Base-by-base conservation (phyloP, 1,140 invertebrate species). In the Temnothorax nylanderi region DNA sequence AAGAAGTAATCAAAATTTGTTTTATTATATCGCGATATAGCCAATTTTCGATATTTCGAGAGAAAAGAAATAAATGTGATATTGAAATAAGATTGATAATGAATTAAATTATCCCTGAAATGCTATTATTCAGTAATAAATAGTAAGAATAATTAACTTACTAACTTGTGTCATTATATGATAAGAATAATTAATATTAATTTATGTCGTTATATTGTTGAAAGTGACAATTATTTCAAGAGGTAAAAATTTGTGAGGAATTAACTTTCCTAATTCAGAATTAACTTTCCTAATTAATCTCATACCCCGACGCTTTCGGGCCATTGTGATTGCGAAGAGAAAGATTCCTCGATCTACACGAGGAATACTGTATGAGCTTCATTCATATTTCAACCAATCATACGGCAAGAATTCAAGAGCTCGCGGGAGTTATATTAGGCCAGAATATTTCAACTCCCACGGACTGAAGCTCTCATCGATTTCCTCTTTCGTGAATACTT, bases 401-500 rank as follows among this genome's bases (percentile, higher is more conserved):
- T 65, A 49, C 76, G 32, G 44, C 44, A 49, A 49, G 60, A 78
- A 65, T n/a, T 34, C 41, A 49, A 37, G 44, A 34, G 47, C 71
- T 64, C 37, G 58, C n/a, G n/a, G 44, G 26, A 10, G 26, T 64
- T 64, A 34, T 44, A 72, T 82, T 82, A 82, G 41, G 51, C 32
- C 37, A 72, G 78, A 44, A 82, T 58, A 82, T 72, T 71, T 82
- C 65, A 74, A 32, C 18, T 60, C 47, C 26, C 51, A 54, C 26
- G 67, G 7, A 82, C 51, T 74, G 67, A 82, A 82, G 18, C 54
- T 81, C 65, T 72, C 67, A 74, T 82, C 37, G 67, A 72, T 72
- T 74, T 74, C 54, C 44, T 47, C 2, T 51, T 72, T 82, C 77
- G 77, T 80, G 62, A 80, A 80, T 80, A 80, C 58, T 80, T 80